Percentiles rank a stretch among this genome's conserved stretches.
phyloP scores from a whole-genome alignment of 2,797 vertebrate genomes.

The Bovichtus variegatus region DNA sequence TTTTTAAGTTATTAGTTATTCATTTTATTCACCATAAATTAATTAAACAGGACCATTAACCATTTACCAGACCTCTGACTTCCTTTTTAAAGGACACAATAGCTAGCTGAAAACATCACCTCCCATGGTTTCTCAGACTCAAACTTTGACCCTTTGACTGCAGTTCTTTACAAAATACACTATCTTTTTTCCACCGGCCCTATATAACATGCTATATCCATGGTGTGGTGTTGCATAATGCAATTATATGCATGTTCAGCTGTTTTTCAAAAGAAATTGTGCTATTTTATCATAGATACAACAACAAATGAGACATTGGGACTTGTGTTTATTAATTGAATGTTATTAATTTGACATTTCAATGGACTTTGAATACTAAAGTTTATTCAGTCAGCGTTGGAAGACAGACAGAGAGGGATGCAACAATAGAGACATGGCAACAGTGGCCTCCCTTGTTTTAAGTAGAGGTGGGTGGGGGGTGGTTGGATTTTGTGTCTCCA shows the following conservation, averaged over 20 bases:
- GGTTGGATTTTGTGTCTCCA: slow-evolving; percentile 29
- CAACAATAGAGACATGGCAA: slow-evolving; percentile 4
- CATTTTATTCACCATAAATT: background rate
- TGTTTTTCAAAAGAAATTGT: background rate
- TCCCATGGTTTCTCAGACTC: background rate
- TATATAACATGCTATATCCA: background rate
- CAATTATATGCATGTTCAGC: background rate
- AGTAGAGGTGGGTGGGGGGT: background rate
- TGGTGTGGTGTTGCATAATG: background rate
- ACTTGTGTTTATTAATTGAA: background rate
- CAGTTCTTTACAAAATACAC: background rate
- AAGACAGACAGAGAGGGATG: background rate
- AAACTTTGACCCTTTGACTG: background rate
- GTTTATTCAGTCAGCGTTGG: slow-evolving; percentile 6
- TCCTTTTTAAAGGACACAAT: background rate
- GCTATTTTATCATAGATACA: background rate
- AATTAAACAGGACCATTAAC: background rate
- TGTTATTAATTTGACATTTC: background rate
- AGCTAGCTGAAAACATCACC: no score
- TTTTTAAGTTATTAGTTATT: background rate
- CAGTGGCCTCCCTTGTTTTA: slow-evolving; percentile 39
- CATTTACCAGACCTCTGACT: background rate
- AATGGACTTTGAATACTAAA: slow-evolving; percentile 1
- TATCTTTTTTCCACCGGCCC: background rate
- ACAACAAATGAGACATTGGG: background rate